These are phyloP conservation scores for Bicyclus anynana DNA, from an alignment of 1,140 invertebrate species.

Conservation along the genomic window DNA sequence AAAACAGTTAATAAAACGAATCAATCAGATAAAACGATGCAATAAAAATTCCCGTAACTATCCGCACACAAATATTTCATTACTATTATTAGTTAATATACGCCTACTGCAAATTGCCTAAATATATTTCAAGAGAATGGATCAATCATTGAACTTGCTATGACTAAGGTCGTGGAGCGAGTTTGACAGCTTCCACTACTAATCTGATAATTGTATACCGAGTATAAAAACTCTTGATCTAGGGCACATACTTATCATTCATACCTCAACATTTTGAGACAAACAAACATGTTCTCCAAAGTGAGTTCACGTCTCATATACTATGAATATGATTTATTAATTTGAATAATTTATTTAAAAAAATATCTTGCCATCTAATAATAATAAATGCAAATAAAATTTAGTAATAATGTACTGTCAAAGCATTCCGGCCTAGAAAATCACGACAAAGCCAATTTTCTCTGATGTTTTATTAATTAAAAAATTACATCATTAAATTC, in stretches of 20 bases:
- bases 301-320: conserved; percentile 23
- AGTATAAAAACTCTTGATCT: conserved; percentile 24
- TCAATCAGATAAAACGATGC: not conserved
- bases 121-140: conserved; percentile 18
- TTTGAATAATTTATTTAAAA: too few species aligned
- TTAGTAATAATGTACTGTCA: too few species aligned
- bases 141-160: conserved; percentile 21
- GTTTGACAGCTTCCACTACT: conserved; percentile 43
- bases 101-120: conserved; percentile 14
- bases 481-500: too few species aligned
- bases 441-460: too few species aligned
- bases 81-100: conserved; percentile 2
- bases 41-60: not conserved
- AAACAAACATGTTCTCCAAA: conserved; percentile 32
- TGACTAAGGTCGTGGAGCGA: conserved; percentile 34
- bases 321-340: not conserved
- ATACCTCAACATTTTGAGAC: conserved; percentile 11
- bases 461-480: too few species aligned
- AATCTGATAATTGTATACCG: conserved; percentile 17
- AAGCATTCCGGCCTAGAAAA: too few species aligned
- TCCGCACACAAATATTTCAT: not conserved
- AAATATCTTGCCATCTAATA: too few species aligned
- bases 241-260: conserved; percentile 19
- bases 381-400: too few species aligned
- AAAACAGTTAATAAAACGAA: not conserved